phyloP scores from a whole-genome alignment of 37 sponge, comb jelly and placozoan genomes.

The Theonella swinhoei region DNA sequence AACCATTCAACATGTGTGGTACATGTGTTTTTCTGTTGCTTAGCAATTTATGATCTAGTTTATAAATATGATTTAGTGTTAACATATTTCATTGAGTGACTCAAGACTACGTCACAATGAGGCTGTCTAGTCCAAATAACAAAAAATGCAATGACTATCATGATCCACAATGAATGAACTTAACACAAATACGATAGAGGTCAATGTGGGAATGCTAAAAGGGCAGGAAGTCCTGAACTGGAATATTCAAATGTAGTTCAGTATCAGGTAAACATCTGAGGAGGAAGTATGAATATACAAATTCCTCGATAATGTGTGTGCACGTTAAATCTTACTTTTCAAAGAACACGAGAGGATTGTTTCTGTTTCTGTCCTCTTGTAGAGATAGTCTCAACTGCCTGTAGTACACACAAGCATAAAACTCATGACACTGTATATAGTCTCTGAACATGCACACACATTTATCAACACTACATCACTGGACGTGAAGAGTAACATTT shows the following conservation, averaged over 20 bases:
- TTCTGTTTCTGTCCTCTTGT: neutral
- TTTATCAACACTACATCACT: neutral
- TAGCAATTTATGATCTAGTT: neutral
- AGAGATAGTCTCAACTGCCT: conserved; percentile 12
- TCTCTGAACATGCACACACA: too few relatives aligned
- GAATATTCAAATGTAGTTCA: conserved; percentile 55
- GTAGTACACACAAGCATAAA: too few relatives aligned
- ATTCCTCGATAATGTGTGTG: too few relatives aligned
- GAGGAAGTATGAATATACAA: neutral
- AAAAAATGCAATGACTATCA: neutral
- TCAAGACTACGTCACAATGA: neutral
- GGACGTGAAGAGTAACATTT: neutral
- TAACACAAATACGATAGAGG: neutral
- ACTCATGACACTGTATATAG: too few relatives aligned
- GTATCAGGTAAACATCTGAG: conserved; percentile 51
- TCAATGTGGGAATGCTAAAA: neutral
- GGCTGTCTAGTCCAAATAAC: neutral
- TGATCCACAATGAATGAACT: conserved; percentile 4
- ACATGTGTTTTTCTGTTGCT: neutral
- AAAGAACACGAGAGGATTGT: neutral
- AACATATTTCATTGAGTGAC: neutral
- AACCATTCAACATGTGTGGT: too few relatives aligned
- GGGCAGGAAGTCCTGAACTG: conserved; percentile 29
- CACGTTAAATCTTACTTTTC: neutral
- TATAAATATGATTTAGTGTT: neutral